Evolutionary conservation across 2,888 invertebrate species (phyloP), one percentile per base, ranked within the genome.

Genomic region (Parascotia fuliginaria): DNA sequence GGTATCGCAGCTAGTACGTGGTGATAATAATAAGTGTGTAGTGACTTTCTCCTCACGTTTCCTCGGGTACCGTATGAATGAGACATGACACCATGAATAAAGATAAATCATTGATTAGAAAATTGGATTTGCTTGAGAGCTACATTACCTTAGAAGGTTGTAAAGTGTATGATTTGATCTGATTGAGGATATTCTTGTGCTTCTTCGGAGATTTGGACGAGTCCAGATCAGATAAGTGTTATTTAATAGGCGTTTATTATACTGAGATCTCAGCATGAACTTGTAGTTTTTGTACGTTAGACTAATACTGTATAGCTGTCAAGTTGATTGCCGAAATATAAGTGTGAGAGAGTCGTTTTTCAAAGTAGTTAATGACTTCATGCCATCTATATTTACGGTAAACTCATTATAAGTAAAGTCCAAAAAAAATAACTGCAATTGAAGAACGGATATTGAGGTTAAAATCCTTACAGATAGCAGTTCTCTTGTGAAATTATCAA

Each of bases 1-100:
- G 63, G 74, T 79, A 75, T 75, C 66, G 66, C 70, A 34, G 47
- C 39, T 40, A 43, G 50, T 46, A 73, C 81, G 78, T 67, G 75
- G 50, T 51, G 54, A 34, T 73, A 75, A 79, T 82, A 57, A 49
- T 48, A 63, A 73, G 45, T 39, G 42, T 40, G 40, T 37, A 47
- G 55, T 45, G 59, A 64, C 15, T 63, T 64, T 68, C 64, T 33
- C 53, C 65, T 60, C 64, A 71, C 65, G 66, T 66, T 27, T 50
- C 50, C 50, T 40, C 33, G 59, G 61, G 61, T 58, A 60, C 70
- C 62, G 58, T 60, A 68, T 57, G 63, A 68, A 68, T 68, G 60
- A 57, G 52, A 50, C 56, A 57, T 60, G 55, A 55, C 60, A 60
- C 57, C 51, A 46, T 66, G 70, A 65, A 71, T 73, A 70, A 61